Percentiles rank a stretch among this genome's conserved stretches.
Evolutionary conservation across 1,140 invertebrate genomes (phyloP).

Genomic region (Polypedilum vanderplanki): DNA sequence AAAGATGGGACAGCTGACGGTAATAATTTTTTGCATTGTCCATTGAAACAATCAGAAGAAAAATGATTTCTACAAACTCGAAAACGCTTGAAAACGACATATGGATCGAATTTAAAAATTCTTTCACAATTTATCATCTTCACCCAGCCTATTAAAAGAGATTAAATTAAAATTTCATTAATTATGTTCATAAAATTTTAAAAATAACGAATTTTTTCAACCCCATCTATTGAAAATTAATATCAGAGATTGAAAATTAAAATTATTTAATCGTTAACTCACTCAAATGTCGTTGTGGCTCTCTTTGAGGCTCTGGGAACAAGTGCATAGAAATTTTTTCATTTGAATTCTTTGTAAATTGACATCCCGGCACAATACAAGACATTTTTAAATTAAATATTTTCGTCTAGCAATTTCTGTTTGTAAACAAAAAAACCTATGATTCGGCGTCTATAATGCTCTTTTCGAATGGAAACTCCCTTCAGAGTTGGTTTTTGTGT

Average conservation of each 20-base stretch:
- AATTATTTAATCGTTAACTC: no score
- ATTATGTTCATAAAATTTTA: no score
- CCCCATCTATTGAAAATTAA: no score
- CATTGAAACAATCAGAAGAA: slow-evolving; percentile 29
- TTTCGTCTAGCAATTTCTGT: neutral
- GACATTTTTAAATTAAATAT: neutral
- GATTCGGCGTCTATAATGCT: no score
- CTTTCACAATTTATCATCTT: neutral
- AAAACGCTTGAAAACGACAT: slow-evolving; percentile 21
- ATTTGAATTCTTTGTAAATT: neutral
- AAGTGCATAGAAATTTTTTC: neutral
- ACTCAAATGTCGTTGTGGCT: neutral
- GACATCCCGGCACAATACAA: neutral
- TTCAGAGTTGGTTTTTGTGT: no score
- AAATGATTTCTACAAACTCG: slow-evolving; percentile 29
- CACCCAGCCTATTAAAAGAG: neutral
- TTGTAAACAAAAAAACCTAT: neutral
- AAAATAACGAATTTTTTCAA: no score
- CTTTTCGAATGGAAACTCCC: no score
- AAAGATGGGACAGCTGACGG: neutral
- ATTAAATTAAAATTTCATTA: no score
- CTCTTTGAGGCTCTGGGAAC: slow-evolving; percentile 20
- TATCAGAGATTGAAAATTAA: no score
- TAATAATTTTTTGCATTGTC: neutral
- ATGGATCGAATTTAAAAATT: neutral